A percentile compares a stretch with the other conserved stretches of the same genome.
Conservation (phyloP, 2,888 invertebrate genomes). For the Agrypnus murinus region DNA sequence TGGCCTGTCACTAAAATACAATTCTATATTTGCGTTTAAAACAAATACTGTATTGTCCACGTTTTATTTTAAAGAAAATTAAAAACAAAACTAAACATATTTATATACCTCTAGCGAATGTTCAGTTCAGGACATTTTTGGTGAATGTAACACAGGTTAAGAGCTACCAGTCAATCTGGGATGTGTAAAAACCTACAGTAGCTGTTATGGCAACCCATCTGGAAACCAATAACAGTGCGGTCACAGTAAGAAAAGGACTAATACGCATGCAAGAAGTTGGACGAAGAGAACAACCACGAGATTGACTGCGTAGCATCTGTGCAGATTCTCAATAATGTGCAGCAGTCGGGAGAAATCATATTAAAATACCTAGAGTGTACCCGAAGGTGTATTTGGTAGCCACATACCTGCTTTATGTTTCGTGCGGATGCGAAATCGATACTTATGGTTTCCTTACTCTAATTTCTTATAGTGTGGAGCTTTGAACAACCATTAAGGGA, state of each 20-base stretch:
- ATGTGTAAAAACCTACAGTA: slow-evolving; percentile 59
- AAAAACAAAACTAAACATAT: background rate
- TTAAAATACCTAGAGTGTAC: slow-evolving; percentile 69
- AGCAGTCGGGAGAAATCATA: slow-evolving; percentile 69
- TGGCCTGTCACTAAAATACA: too few relatives aligned
- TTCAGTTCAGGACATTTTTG: slow-evolving; percentile 17
- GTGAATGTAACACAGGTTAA: slow-evolving; percentile 25
- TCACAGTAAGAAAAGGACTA: slow-evolving; percentile 51
- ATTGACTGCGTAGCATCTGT: slow-evolving; percentile 70
- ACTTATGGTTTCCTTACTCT: slow-evolving; percentile 53
- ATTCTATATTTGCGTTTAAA: background rate
- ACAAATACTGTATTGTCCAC: background rate
- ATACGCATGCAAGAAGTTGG: slow-evolving; percentile 52
- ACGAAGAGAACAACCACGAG: slow-evolving; percentile 55
- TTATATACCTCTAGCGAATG: slow-evolving; percentile 12
- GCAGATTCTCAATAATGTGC: slow-evolving; percentile 71
- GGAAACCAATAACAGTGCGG: slow-evolving; percentile 65
- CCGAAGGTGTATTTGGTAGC: slow-evolving; percentile 68
- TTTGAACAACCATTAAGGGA: slow-evolving; percentile 40
- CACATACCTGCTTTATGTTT: slow-evolving; percentile 68
- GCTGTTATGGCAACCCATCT: slow-evolving; percentile 64
- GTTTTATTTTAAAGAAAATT: too few relatives aligned
- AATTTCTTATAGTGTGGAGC: slow-evolving; percentile 43
- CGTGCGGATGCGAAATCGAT: slow-evolving; percentile 61
- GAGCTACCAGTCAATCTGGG: slow-evolving; percentile 60